Conservation (phyloP, 1,140 invertebrate genomes). For the Musca domestica region DNA sequence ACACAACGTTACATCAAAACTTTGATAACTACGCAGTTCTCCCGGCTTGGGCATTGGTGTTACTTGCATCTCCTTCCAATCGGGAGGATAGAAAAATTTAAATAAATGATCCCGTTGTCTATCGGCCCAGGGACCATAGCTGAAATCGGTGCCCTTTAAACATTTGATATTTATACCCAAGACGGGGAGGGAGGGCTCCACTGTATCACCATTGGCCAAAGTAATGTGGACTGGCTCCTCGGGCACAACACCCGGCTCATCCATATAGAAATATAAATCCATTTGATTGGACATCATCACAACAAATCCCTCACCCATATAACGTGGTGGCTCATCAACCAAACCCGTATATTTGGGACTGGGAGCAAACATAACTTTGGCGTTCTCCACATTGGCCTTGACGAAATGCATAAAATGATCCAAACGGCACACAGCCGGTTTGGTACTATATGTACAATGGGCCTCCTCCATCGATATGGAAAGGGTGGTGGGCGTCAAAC, state of each 20-base stretch:
- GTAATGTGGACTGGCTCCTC: conserved; percentile 87
- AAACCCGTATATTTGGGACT: conserved; percentile 92
- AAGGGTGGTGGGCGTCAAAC: conserved; percentile 87
- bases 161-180: conserved; percentile 96
- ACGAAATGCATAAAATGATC: conserved; percentile 97
- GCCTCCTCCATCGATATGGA: conserved; percentile 92
- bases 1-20: conserved; percentile 88
- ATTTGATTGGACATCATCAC: conserved; percentile 93
- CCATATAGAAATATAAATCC: conserved; percentile 95
- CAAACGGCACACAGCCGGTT: conserved; percentile 85
- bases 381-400: conserved; percentile 93
- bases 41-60: conserved; percentile 79
- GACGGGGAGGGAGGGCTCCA: conserved; percentile 86
- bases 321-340: conserved; percentile 91
- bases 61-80: conserved; percentile 74
- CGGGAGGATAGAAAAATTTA: conserved; percentile 94
- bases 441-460: conserved; percentile 93
- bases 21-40: conserved; percentile 82
- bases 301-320: conserved; percentile 93
- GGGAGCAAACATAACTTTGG: conserved; percentile 88
- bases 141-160: conserved; percentile 94
- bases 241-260: conserved; percentile 87
- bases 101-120: conserved; percentile 92
- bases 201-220: conserved; percentile 88
- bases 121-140: conserved; percentile 98